Evolutionary conservation across 2,888 invertebrate species (phyloP).

Genomic region (Plemyria rubiginata): DNA sequence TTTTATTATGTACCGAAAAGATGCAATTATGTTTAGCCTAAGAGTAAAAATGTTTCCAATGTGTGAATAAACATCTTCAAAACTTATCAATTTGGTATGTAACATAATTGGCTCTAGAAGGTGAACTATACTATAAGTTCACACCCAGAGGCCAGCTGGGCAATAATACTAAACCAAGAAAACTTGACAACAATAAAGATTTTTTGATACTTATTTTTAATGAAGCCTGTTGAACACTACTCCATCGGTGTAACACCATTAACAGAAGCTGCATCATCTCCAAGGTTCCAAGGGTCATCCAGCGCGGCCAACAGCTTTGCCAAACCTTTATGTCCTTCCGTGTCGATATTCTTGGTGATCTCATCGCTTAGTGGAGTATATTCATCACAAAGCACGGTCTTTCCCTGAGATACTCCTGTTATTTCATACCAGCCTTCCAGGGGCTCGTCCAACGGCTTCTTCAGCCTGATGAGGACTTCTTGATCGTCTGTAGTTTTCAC

Average conservation of each 20-base stretch:
- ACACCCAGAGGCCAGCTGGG: background rate
- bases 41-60: background rate
- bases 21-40: background rate
- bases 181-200: background rate
- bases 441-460: constrained; percentile 68
- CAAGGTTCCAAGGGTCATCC: constrained; percentile 81
- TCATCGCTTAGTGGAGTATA: constrained; percentile 71
- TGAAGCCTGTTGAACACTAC: constrained; percentile 37
- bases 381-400: constrained; percentile 75
- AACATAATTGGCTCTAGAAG: background rate
- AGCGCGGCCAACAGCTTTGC: constrained; percentile 70
- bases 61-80: background rate
- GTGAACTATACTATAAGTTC: background rate
- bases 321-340: constrained; percentile 73
- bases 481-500: constrained; percentile 79
- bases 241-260: constrained; percentile 71
- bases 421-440: constrained; percentile 82
- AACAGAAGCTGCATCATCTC: constrained; percentile 56
- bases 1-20: background rate
- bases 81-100: too few relatives aligned
- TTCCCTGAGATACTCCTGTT: constrained; percentile 76
- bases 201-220: background rate
- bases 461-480: constrained; percentile 71
- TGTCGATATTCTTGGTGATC: constrained; percentile 71
- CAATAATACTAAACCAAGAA: background rate